Evolutionary conservation across 2,797 vertebrate genomes (phyloP), one percentile per base, ranked within the genome.

Genomic region (Aplochiton taeniatus): DNA sequence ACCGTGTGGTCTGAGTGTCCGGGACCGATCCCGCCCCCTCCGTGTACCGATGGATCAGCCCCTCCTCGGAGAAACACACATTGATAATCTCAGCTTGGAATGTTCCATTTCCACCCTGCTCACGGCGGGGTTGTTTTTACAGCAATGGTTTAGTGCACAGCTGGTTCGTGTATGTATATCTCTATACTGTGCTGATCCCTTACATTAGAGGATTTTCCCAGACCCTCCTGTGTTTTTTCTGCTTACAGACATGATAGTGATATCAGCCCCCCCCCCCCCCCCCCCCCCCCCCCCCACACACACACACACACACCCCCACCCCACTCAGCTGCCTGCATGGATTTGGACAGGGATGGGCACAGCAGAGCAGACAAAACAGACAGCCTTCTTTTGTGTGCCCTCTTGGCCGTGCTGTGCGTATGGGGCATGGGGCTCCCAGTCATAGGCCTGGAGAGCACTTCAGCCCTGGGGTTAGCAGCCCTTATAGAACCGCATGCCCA

Each of bases 201-300:
- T 78, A 52, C 69, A 69, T 77, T 68, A 73, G 53, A 17, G 67
- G 75, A 71, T 83, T 83, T 76, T 68, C 54, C 69, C 42, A 57
- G 43, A 20, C 45, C 41, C n/a, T 19, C 20, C 48, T 68, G 59
- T 66, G 61, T 70, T 43, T 41, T 46, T 65, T 44, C 47, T 49
- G 55, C 14, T 63, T 51, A 54, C 51, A 66, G 77, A 83, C 84
- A 82, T 58, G 58, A 60, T 42, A 43, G 46, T 4, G 57, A 69
- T 61, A 56, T 65, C 41, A 3, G 59, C 63, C 54, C 56, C 52
- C 61, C 60, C 50, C 49, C 8, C 48, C 53, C 52, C 49, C 8
- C 48, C 53, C 52, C 63, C 54, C 56, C 52, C 61, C 60, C 50
- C 49, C 8, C 48, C 53, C 52, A n/a, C n/a, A n/a, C n/a, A n/a